Conservation (phyloP, 2,797 vertebrate species). For the Gorsachius magnificus region DNA sequence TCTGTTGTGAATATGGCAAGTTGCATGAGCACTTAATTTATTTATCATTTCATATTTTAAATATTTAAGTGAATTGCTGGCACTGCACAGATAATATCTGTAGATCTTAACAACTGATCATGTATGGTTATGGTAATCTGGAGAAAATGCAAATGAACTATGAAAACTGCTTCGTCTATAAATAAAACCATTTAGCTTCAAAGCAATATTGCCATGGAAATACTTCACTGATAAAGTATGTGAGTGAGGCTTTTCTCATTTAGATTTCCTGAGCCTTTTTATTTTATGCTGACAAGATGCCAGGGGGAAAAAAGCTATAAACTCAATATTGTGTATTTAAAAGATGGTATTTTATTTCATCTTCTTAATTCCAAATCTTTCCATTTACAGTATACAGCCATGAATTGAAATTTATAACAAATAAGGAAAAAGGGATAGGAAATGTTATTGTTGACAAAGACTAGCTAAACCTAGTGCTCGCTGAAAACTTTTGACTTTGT, state of each 20-base stretch:
- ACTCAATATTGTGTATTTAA: constrained; percentile 49
- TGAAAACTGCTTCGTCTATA: constrained; percentile 40
- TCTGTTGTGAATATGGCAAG: not conserved
- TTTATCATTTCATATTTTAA: constrained; percentile 30
- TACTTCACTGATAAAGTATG: constrained; percentile 49
- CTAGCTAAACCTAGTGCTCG: not conserved
- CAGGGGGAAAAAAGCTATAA: constrained; percentile 37
- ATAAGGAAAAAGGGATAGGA: not conserved
- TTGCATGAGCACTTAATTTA: not conserved
- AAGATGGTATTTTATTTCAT: constrained; percentile 46
- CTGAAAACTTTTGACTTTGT: not conserved
- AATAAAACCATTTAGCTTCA: constrained; percentile 60
- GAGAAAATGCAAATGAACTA: constrained; percentile 55
- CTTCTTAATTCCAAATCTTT: constrained; percentile 21
- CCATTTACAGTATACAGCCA: not conserved
- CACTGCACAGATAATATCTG: constrained; percentile 39
- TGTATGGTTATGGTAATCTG: constrained; percentile 56
- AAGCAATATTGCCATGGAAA: constrained; percentile 64
- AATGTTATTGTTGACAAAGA: not conserved
- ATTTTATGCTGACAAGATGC: constrained; percentile 58
- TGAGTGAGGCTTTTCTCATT: constrained; percentile 36
- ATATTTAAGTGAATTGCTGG: constrained; percentile 17
- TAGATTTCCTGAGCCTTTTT: constrained; percentile 43
- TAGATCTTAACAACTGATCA: constrained; percentile 48
- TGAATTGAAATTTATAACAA: not conserved